Evolutionary conservation across 1,140 invertebrate species (phyloP).

Genomic region (Pseudomyrmex concolor): DNA sequence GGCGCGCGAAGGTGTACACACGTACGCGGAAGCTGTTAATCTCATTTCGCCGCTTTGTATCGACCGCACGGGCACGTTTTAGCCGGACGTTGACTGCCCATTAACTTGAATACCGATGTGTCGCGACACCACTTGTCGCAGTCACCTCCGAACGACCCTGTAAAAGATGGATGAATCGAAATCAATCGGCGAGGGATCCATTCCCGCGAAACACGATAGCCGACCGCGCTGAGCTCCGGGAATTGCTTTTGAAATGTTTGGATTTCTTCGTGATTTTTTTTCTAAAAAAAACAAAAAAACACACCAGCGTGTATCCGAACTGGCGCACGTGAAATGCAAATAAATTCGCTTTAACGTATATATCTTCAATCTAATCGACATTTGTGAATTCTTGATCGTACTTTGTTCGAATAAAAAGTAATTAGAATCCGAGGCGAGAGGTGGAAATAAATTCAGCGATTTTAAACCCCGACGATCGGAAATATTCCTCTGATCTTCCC

Average conservation of each 20-base stretch:
- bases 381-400: background rate
- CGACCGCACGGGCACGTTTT: conserved; percentile 57
- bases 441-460: background rate
- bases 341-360: background rate
- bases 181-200: conserved; percentile 11
- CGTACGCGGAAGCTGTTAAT: conserved; percentile 67
- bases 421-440: background rate
- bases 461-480: too few relatives aligned
- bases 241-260: background rate
- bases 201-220: conserved; percentile 1
- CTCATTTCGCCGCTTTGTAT: conserved; percentile 66
- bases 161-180: conserved; percentile 29
- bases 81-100: conserved; percentile 66
- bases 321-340: too few relatives aligned
- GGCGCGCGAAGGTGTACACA: conserved; percentile 17
- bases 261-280: background rate
- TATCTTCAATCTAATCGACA: background rate
- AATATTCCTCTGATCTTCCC: background rate
- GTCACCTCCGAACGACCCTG: conserved; percentile 30
- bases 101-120: conserved; percentile 56
- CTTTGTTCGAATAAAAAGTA: background rate
- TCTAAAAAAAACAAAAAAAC: background rate
- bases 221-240: background rate
- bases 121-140: conserved; percentile 29
- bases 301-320: background rate